Evolutionary conservation across 2,888 invertebrate species (phyloP), one percentile per base, ranked within the genome.

Genomic region (Lacanobia oleracea): DNA sequence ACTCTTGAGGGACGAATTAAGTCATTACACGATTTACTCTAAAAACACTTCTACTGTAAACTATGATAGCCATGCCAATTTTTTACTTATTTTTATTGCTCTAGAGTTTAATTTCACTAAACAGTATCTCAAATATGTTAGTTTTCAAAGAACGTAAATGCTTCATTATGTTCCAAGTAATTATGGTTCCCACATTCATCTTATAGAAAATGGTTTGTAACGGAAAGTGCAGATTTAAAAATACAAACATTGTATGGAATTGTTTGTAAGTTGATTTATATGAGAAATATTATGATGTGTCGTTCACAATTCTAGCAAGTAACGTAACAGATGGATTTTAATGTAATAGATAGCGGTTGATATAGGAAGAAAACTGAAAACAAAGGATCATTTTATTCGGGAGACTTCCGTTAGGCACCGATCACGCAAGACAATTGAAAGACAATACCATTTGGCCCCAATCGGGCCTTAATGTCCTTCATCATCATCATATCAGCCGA

Each of bases 141-240:
- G 70, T 62, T 72, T 72, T 68, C 74, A 77, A 75, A 82, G 57
- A 79, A 72, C 45, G 51, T 72, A 73, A 75, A 81, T 72, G 66
- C 27, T 84, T 78, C 64, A 69, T 73, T 83, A 69, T 84, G 66
- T 67, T 75, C 60, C 45, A 27, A 69, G 72, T 75, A 77, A 74
- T 73, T 75, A 77, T 56, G 67, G 76, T 85, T 86, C 85, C 79
- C 85, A 85, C 84, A 81, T 79, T 81, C 51, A 75, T 75, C 74
- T 75, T 68, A 62, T 45, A 75, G 80, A 78, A 81, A 83, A 84
- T 57, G 23, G 43, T 68, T 53, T 45, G 2, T 68, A 70, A 67
- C 65, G 69, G 77, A 70, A 72, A 75, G 81, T 71, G 67, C 18
- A 21, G 45, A 79, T 82, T 78, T 82, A 70, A 71, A 79, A 63